Conservation (phyloP, 2,888 invertebrate genomes). For the Drosophila infuscata region DNA sequence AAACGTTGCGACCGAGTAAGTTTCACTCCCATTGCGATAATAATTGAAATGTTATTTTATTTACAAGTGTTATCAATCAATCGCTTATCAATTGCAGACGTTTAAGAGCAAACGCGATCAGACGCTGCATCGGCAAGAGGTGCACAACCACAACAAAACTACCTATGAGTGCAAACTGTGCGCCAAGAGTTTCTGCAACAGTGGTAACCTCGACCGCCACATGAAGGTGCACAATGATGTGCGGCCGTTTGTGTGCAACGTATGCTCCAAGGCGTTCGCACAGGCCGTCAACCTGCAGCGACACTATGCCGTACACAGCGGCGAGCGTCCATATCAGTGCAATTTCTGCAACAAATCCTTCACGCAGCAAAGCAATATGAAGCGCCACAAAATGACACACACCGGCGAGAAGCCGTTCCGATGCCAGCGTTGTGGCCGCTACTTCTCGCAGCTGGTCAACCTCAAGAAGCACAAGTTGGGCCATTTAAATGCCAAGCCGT, state of each 20-base stretch:
- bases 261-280: constrained; percentile 83
- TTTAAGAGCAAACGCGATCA: constrained; percentile 84
- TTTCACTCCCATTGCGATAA: constrained; percentile 14
- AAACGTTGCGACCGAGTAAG: constrained; percentile 77
- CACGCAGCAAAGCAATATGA: constrained; percentile 84
- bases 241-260: constrained; percentile 82
- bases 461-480: constrained; percentile 85
- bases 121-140: constrained; percentile 83
- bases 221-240: constrained; percentile 85
- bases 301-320: constrained; percentile 84
- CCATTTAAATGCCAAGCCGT: constrained; percentile 84
- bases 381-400: constrained; percentile 84
- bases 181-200: constrained; percentile 84
- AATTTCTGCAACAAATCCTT: constrained; percentile 84
- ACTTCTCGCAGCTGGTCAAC: constrained; percentile 84
- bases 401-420: constrained; percentile 85
- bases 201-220: constrained; percentile 84
- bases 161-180: constrained; percentile 84
- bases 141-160: constrained; percentile 83
- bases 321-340: constrained; percentile 84
- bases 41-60: background rate
- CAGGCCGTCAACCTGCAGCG: constrained; percentile 84
- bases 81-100: constrained; percentile 58
- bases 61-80: constrained; percentile 5
- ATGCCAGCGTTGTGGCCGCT: constrained; percentile 84